Percentiles rank a stretch among this genome's conserved stretches.
Evolutionary conservation across 2,113 vertebrate genomes (phyloP).

Genomic region (Climacteris rufus): DNA sequence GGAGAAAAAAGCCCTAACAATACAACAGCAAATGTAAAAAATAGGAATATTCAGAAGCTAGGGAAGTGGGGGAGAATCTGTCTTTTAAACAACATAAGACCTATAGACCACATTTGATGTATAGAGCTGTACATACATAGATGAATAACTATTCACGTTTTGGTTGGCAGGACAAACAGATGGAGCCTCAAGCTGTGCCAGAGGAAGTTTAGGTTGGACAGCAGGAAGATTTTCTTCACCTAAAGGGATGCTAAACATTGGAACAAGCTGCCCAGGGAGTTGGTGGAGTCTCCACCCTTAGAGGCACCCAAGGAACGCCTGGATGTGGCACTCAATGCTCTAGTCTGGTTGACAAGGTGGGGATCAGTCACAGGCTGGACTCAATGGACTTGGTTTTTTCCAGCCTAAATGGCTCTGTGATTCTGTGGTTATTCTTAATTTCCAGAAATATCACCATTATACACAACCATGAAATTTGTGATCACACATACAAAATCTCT

Average conservation of each 20-base stretch:
- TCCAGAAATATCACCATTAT: not conserved
- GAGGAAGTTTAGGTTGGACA: not conserved
- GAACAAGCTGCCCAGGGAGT: not conserved
- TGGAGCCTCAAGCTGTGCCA: not conserved
- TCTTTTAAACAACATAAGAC: not conserved
- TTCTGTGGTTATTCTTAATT: not conserved
- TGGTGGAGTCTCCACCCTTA: not conserved
- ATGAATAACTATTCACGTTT: not conserved
- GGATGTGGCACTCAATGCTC: not conserved
- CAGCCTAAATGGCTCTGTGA: not conserved
- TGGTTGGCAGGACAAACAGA: not conserved
- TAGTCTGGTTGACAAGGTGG: not conserved
- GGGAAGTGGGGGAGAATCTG: accelerated
- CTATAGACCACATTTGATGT: not conserved
- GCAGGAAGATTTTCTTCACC: not conserved
- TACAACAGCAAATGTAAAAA: not conserved
- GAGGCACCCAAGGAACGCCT: not conserved
- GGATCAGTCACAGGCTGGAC: accelerated
- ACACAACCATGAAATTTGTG: not conserved
- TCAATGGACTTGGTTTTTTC: not conserved
- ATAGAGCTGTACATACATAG: accelerated
- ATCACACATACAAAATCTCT: not conserved
- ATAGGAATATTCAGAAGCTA: not conserved
- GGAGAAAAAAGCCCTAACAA: not conserved
- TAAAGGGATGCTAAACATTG: not conserved